Percentiles rank a stretch among this genome's conserved stretches.
These are phyloP conservation scores for Heliconius hortense DNA, from an alignment of 2,888 invertebrate genomes.

Conservation along the genomic window DNA sequence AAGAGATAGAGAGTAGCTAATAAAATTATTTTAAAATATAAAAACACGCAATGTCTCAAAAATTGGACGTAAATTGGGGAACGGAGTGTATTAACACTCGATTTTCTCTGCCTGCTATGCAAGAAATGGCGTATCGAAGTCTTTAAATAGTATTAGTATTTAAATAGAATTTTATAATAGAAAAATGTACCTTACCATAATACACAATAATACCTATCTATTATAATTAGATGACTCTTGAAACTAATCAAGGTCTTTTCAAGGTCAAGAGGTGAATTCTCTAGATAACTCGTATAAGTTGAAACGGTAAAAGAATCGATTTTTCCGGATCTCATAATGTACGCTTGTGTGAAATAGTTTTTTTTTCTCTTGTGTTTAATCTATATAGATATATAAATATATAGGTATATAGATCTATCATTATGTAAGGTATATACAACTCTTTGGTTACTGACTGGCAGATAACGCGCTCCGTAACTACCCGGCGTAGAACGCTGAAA, in stretches of 20 bases:
- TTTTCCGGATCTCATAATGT: neutral
- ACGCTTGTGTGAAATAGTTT: neutral
- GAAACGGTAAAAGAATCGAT: neutral
- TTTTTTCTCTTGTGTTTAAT: neutral
- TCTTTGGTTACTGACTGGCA: too few species aligned
- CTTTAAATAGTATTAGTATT: too few species aligned
- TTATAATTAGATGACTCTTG: neutral
- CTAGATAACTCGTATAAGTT: neutral
- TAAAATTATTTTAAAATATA: too few species aligned
- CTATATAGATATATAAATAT: neutral
- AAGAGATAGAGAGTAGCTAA: too few species aligned
- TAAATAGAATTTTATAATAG: too few species aligned
- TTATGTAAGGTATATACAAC: neutral
- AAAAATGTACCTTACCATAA: neutral
- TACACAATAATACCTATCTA: neutral
- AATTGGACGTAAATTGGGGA: neutral
- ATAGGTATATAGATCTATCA: neutral
- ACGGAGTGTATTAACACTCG: neutral
- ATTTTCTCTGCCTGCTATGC: neutral
- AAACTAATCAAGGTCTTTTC: constrained; percentile 6
- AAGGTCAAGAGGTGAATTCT: neutral
- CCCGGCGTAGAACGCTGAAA: too few species aligned
- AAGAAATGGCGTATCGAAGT: too few species aligned
- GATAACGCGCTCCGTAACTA: too few species aligned
- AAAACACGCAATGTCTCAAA: neutral